Conservation (phyloP, 2,888 invertebrate genomes). For the Myopa tessellatipennis region DNA sequence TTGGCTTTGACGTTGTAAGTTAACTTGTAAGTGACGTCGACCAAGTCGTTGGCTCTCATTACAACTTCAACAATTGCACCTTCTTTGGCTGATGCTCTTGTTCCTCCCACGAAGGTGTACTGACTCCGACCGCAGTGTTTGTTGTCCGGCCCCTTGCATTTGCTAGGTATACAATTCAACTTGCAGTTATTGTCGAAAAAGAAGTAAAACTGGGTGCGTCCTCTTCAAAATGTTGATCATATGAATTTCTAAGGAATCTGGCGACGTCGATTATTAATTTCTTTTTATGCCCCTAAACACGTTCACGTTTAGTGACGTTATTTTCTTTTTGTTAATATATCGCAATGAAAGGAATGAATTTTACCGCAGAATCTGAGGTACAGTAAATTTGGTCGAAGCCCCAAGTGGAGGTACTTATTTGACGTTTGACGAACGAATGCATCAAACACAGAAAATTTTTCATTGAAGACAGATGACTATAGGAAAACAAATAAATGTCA, state of each 20-base stretch:
- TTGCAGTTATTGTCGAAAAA: not conserved
- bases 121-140: constrained; percentile 12
- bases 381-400: not conserved
- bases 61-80: not conserved
- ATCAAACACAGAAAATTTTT: not conserved
- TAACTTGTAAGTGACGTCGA: not conserved
- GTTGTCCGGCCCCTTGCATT: constrained; percentile 2
- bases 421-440: constrained; percentile 15
- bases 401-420: not conserved
- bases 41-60: constrained; percentile 13
- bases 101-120: not conserved
- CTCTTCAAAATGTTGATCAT: not conserved
- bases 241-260: constrained; percentile 23
- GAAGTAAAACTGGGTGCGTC: constrained; percentile 26
- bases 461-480: not conserved
- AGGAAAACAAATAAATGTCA: not conserved
- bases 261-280: not conserved
- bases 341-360: constrained; percentile 5
- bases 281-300: not conserved
- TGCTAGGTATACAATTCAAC: not conserved
- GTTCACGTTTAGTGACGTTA: not conserved
- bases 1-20: not conserved
- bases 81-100: constrained; percentile 6
- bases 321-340: not conserved
- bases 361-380: constrained; percentile 7